Conservation (phyloP, 2,113 vertebrate species). For the Collichthys lucidus region DNA sequence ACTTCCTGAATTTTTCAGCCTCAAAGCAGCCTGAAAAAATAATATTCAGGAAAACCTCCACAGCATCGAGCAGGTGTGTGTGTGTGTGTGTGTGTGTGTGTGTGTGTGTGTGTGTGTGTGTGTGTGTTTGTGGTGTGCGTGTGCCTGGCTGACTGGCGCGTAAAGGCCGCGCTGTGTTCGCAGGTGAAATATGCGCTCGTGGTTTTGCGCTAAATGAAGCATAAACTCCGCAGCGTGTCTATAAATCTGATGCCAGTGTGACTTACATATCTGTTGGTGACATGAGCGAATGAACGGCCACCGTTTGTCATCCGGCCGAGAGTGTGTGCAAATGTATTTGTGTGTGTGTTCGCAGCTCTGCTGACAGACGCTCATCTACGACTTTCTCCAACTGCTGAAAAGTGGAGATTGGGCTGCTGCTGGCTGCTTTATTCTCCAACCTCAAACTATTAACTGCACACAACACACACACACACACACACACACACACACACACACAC, state of each 20-base stretch:
- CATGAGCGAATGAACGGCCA: conserved; percentile 60
- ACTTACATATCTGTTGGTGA: conserved; percentile 73
- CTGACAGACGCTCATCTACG: conserved; percentile 36
- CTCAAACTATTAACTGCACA: conserved; percentile 17
- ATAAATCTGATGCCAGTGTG: conserved; percentile 79
- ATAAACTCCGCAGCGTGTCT: conserved; percentile 55
- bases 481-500: neutral
- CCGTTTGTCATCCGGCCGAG: conserved; percentile 50
- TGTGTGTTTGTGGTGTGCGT: conserved; percentile 12
- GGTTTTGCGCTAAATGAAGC: conserved; percentile 78
- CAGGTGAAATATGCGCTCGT: conserved; percentile 75
- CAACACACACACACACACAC: neutral
- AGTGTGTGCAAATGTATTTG: neutral
- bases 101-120: conserved; percentile 22
- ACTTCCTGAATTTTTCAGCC: neutral
- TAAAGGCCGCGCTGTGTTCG: conserved; percentile 55
- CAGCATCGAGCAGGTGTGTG: neutral
- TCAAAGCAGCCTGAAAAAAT: neutral
- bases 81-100: conserved; percentile 23
- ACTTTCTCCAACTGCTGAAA: conserved; percentile 29
- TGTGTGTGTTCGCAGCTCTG: conserved; percentile 22
- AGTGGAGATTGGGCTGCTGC: conserved; percentile 7
- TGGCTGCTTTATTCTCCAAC: conserved; percentile 11
- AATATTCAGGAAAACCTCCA: neutral
- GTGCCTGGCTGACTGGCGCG: conserved; percentile 33